Percentiles rank a stretch among this genome's conserved stretches.
Evolutionary conservation across 2,888 invertebrate species (phyloP).

Genomic region (Quadroppia sp.): DNA sequence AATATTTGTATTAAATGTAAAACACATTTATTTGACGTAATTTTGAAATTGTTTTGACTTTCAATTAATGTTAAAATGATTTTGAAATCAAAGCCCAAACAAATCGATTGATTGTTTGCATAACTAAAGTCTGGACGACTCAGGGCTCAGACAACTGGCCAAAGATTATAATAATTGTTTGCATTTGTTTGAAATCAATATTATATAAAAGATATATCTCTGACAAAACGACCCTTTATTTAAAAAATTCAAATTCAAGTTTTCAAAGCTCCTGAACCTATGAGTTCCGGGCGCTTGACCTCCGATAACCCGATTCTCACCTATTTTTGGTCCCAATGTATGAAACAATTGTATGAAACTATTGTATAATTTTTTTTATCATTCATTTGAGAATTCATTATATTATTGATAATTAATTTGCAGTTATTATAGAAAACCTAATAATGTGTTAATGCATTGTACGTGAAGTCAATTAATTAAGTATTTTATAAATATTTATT

Average conservation of each 20-base stretch:
- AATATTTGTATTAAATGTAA: too few relatives aligned
- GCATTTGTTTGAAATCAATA: too few relatives aligned
- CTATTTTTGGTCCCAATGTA: not conserved
- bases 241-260: conserved; percentile 2
- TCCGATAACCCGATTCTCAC: conserved; percentile 13
- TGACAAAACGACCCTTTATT: too few relatives aligned
- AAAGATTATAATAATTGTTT: too few relatives aligned
- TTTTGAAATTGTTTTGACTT: too few relatives aligned
- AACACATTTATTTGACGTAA: too few relatives aligned
- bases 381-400: conserved; percentile 15
- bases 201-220: too few relatives aligned
- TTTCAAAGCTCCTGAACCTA: not conserved
- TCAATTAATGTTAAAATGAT: too few relatives aligned
- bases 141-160: too few relatives aligned
- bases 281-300: not conserved
- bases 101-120: too few relatives aligned
- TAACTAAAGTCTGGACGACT: too few relatives aligned
- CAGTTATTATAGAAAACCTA: conserved; percentile 14
- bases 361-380: not conserved
- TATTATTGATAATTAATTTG: conserved; percentile 24
- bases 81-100: too few relatives aligned
- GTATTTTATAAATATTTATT: conserved; percentile 18
- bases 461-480: conserved; percentile 22
- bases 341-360: not conserved
- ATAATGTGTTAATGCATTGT: conserved; percentile 24